These are phyloP conservation scores for Dreissena rostriformis DNA, from an alignment of 1,140 invertebrate species.

Conservation along the genomic window DNA sequence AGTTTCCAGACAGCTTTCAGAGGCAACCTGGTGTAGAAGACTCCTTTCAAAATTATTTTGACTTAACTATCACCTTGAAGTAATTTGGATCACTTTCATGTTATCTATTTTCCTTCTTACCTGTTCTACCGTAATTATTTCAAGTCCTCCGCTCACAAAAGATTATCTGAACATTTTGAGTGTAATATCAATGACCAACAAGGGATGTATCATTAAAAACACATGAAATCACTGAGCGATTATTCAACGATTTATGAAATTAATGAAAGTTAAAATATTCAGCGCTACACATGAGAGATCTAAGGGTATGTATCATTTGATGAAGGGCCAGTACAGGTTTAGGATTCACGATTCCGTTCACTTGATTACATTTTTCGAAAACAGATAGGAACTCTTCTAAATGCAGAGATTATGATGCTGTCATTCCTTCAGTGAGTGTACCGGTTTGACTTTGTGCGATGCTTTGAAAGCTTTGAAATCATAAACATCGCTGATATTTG, in stretches of 20 bases:
- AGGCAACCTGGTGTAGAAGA: too few relatives aligned
- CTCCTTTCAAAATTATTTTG: too few relatives aligned
- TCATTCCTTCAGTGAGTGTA: background rate
- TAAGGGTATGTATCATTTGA: constrained; percentile 15
- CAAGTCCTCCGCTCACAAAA: too few relatives aligned
- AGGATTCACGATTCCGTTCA: constrained; percentile 45
- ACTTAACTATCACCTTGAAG: too few relatives aligned
- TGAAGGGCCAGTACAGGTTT: constrained; percentile 8
- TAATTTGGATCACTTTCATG: too few relatives aligned
- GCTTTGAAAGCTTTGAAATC: background rate
- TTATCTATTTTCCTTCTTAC: too few relatives aligned
- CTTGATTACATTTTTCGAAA: constrained; percentile 45
- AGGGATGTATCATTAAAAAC: constrained; percentile 38
- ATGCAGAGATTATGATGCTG: constrained; percentile 6
- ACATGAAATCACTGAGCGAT: constrained; percentile 29
- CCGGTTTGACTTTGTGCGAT: background rate
- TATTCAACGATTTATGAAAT: constrained; percentile 46
- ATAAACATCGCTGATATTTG: background rate
- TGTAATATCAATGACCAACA: background rate
- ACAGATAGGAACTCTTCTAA: constrained; percentile 8
- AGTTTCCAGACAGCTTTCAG: too few relatives aligned
- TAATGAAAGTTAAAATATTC: constrained; percentile 36
- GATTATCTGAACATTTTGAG: too few relatives aligned
- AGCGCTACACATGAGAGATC: constrained; percentile 44
- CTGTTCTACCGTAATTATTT: too few relatives aligned